Conservation (phyloP, 1,140 invertebrate species). For the Drosophila sechellia region DNA sequence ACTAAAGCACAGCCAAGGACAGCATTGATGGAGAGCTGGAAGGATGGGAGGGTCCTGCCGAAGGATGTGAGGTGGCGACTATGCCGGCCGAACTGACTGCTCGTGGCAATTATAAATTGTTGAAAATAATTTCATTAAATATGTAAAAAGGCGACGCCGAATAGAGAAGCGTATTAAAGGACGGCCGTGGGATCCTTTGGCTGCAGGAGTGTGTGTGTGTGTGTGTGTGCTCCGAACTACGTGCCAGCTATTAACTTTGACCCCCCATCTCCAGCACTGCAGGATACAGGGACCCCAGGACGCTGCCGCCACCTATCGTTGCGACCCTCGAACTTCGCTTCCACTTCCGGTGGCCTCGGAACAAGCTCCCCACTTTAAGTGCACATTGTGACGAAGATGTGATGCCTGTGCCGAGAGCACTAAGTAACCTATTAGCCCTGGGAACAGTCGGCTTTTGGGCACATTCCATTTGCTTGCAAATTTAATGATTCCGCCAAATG, state of each 20-base stretch:
- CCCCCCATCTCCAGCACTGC: slow-evolving; percentile 6
- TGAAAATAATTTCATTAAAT: slow-evolving; percentile 83
- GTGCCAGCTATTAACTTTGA: slow-evolving; percentile 69
- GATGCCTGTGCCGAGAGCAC: not conserved
- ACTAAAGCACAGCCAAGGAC: slow-evolving; percentile 56
- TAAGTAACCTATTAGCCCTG: slow-evolving; percentile 17
- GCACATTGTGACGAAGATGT: slow-evolving; percentile 12
- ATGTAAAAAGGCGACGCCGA: slow-evolving; percentile 74
- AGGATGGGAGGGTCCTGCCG: not conserved
- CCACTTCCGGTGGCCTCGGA: slow-evolving; percentile 58
- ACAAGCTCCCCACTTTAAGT: slow-evolving; percentile 26
- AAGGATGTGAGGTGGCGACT: slow-evolving; percentile 6
- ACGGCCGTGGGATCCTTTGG: not conserved
- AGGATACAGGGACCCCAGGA: not conserved
- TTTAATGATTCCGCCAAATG: slow-evolving; percentile 70
- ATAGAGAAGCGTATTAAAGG: slow-evolving; percentile 63
- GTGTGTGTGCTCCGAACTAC: slow-evolving; percentile 24
- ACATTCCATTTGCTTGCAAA: slow-evolving; percentile 75
- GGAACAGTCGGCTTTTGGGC: slow-evolving; percentile 37
- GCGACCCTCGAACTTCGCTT: slow-evolving; percentile 49
- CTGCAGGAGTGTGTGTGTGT: too few species aligned
- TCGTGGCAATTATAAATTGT: slow-evolving; percentile 82
- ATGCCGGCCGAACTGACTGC: slow-evolving; percentile 38
- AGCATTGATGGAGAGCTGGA: not conserved
- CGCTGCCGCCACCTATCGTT: slow-evolving; percentile 23